Conservation (phyloP, 2,888 invertebrate genomes). For the Drosophila histrio region DNA sequence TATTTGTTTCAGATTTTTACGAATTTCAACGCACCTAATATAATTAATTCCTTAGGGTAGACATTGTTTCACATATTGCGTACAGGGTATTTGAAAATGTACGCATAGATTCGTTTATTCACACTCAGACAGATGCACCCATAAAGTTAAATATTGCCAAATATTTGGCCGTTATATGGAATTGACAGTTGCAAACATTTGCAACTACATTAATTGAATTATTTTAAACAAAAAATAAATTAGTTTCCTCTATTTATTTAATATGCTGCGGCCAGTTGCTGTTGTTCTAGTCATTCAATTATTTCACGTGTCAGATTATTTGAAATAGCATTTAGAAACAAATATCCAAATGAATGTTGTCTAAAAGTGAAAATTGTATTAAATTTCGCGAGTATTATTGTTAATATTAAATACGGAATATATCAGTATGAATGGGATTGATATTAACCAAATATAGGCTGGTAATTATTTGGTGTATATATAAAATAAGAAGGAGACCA, state of each 20-base stretch:
- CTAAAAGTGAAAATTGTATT: neutral
- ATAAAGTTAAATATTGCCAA: slow-evolving; percentile 4
- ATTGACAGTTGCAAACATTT: slow-evolving; percentile 21
- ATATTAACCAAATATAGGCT: neutral
- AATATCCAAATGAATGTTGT: neutral
- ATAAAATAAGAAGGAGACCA: neutral
- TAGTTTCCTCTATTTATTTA: slow-evolving; percentile 17
- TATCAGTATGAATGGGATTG: neutral
- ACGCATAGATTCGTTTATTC: neutral
- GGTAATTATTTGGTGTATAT: neutral
- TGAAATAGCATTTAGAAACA: slow-evolving; percentile 15
- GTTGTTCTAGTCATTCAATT: neutral
- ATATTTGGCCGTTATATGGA: slow-evolving; percentile 5
- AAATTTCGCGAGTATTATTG: neutral
- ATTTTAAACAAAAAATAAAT: slow-evolving; percentile 16
- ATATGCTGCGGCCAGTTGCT: neutral
- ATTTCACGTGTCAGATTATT: neutral
- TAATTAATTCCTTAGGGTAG: neutral
- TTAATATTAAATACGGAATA: neutral
- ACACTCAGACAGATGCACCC: neutral
- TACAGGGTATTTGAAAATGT: neutral
- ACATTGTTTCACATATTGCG: neutral
- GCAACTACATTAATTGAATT: slow-evolving; percentile 13
- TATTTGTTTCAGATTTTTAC: neutral
- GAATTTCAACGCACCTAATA: neutral